Evolutionary conservation across 2,113 vertebrate species (phyloP), one percentile per base, ranked within the genome.

Genomic region (Anas platyrhynchos): DNA sequence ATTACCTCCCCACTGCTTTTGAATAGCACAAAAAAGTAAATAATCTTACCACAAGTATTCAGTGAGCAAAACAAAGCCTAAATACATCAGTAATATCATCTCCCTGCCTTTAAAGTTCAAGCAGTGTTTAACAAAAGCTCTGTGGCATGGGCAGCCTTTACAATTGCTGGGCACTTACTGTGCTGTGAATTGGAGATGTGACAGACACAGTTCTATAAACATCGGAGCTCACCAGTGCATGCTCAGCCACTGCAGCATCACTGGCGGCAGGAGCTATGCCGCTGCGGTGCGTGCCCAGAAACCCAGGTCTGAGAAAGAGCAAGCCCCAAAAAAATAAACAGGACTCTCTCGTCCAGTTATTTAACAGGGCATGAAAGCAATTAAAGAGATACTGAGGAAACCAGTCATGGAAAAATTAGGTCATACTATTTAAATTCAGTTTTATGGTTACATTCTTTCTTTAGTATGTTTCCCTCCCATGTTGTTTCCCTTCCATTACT

Each of bases 401-500:
- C 23, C 38, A 76, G 89, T 80, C 67, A 94, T 91, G 93, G 94
- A 97, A 97, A 96, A 93, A 69, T 69, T 89, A 74, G 81, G 71
- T 92, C 87, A 92, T 69, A 32, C 41, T 73, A 59, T 89, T 94
- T 76, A 76, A 94, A 91, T 79, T 87, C 74, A 66, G 32, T n/a
- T 85, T 91, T 87, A 66, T 76, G 93, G 62, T 58, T 83, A 31
- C 31, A 85, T 62, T 92, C 84, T 62, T 92, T 91, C 74, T 94
- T 87, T 50, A 89, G 87, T 32, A 23, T 66, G 41, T 58, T 86
- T 94, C 74, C 58, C n/a, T 87, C 58, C 58, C 71, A 89, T 52
- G 46, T 48, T 69, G 41, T 58, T 86, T 94, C 78, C 58, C n/a
- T 87, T 55, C 58, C 66, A 89, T 52, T 75, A 46, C 29, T 82